Percentiles rank a stretch among this genome's conserved stretches.
phyloP scores from a whole-genome alignment of 2,797 vertebrate species.

The Lacerta viridis region DNA sequence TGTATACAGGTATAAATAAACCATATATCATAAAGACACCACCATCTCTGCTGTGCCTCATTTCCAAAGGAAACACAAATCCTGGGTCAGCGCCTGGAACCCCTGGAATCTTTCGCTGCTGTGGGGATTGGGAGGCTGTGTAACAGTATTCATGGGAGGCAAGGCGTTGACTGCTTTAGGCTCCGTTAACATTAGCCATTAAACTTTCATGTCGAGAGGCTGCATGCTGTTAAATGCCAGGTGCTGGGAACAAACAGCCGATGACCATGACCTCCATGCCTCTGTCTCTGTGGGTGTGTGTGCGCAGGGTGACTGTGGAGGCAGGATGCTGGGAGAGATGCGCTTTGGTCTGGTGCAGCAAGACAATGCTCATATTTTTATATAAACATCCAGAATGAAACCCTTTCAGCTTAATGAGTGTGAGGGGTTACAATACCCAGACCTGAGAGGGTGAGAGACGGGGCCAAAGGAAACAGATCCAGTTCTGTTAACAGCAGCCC shows the following conservation, averaged over 20 bases:
- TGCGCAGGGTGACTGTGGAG: background rate
- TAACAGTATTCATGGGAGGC: background rate
- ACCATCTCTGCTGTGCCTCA: too few relatives aligned
- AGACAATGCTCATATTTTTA: background rate
- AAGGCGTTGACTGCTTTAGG: background rate
- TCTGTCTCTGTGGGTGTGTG: background rate
- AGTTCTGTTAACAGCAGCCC: background rate
- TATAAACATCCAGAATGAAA: slow-evolving; percentile 8
- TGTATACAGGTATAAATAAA: too few relatives aligned
- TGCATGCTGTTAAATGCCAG: background rate
- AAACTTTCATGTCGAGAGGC: background rate
- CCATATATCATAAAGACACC: too few relatives aligned
- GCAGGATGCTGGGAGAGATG: background rate
- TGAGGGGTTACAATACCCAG: background rate
- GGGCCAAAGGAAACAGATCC: background rate
- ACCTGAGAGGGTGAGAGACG: background rate
- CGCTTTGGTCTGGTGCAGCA: background rate
- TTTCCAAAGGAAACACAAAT: too few relatives aligned
- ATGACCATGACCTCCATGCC: background rate
- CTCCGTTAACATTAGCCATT: background rate
- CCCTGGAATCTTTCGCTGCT: too few relatives aligned
- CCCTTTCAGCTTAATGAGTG: background rate
- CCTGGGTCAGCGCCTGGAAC: too few relatives aligned
- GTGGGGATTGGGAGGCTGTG: too few relatives aligned
- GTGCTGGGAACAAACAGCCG: background rate